Conservation (phyloP, 2,797 vertebrate species). For the Numenius phaeopus region DNA sequence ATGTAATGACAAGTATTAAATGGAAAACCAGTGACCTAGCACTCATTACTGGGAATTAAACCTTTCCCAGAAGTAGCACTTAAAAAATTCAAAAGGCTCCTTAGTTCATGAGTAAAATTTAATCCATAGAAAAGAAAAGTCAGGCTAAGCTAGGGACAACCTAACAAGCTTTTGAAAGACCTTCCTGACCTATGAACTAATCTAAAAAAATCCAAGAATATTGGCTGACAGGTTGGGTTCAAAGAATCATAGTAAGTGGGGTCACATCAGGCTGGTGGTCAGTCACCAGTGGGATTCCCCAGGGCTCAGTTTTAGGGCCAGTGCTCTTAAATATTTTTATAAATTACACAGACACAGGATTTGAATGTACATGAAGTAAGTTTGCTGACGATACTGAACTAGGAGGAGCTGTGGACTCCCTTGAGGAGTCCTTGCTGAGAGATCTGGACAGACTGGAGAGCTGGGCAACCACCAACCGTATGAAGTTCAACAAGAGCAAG, state of each 20-base stretch:
- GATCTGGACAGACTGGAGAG: not conserved
- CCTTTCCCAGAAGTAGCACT: not conserved
- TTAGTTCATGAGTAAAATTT: not conserved
- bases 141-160: not conserved
- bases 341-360: fast-evolving
- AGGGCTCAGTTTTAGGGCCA: not conserved
- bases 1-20: not conserved
- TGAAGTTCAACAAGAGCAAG: not conserved
- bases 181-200: not conserved
- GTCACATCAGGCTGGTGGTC: not conserved
- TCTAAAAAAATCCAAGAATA: not conserved
- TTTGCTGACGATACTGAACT: not conserved
- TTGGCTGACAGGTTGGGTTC: fast-evolving
- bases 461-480: not conserved
- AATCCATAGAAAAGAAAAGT: not conserved
- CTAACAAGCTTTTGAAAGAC: not conserved
- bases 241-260: not conserved
- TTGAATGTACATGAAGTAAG: not conserved
- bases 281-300: not conserved
- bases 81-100: not conserved
- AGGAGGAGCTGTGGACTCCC: not conserved
- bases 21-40: not conserved
- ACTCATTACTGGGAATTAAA: not conserved
- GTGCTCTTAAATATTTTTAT: not conserved
- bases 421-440: not conserved